A percentile compares a stretch with the other conserved stretches of the same genome.
Conservation (phyloP, 2,113 vertebrate genomes). For the Cichladusa arquata region DNA sequence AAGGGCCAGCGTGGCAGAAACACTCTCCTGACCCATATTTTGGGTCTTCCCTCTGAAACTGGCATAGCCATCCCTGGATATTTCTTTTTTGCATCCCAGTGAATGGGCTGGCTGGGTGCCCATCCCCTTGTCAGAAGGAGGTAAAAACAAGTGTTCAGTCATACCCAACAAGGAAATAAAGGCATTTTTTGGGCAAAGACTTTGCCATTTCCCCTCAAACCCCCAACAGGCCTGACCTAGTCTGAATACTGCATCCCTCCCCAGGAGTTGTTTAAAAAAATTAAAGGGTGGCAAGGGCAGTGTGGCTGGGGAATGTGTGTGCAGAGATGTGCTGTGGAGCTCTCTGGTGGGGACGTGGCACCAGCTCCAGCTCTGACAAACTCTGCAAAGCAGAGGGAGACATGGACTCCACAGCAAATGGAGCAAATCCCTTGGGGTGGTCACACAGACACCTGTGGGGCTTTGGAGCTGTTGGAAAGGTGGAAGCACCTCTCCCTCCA, state of each 20-base stretch:
- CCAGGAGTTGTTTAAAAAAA: background rate
- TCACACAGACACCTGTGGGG: fast-evolving
- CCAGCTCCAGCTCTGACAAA: background rate
- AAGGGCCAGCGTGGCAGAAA: background rate
- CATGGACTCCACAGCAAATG: fast-evolving
- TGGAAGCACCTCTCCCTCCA: background rate
- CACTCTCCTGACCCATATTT: background rate
- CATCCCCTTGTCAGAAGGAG: background rate
- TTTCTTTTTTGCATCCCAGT: background rate
- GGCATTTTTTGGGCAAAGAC: background rate
- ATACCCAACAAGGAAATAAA: background rate
- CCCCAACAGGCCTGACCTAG: background rate
- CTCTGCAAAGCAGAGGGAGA: background rate
- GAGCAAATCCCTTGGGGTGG: fast-evolving
- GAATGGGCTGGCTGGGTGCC: background rate
- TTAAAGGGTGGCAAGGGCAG: background rate
- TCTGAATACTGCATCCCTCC: background rate
- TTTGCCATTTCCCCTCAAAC: background rate
- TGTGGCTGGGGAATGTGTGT: background rate
- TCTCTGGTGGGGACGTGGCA: background rate
- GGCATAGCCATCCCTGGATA: background rate
- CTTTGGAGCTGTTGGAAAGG: background rate
- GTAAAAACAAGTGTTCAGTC: background rate
- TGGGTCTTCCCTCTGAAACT: background rate
- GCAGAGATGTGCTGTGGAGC: background rate